Base-by-base conservation (phyloP, 2,888 invertebrate species). In the Horisme vitalbata region DNA sequence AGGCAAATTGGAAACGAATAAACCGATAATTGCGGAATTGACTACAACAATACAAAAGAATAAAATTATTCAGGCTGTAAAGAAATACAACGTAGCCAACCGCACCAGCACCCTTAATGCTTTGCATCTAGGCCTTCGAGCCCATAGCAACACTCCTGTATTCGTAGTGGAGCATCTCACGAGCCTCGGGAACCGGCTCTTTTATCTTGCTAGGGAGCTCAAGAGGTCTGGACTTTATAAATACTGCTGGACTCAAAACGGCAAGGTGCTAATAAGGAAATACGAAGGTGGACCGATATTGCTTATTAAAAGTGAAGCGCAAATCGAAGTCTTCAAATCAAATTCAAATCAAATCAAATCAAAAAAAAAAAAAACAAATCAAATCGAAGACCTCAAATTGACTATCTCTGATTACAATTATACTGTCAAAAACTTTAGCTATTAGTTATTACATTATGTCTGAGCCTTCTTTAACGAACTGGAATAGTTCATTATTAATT, bases 1-100 rank as follows among this genome's bases (percentile, higher is more conserved):
- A 15, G 39, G 39, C 0, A 39, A 39, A 11, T 4, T 10, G 1
- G 39, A 31, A 1, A 9, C 39, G 0, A 39, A 39, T 8, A 39
- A 39, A 14, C 39, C 39, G 1, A 39, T 31, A 5, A 24, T 39
- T 4, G 39, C 31, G 6, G 39, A 39, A 9, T 8, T 39, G 1
- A 31, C 39, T 1, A 20, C 39, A 5, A 39, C 23, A 3, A 0
- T 24, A 4, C 31, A 24, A 8, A 39, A 31, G 10, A 31, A 39
- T 8, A 14, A 8, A 1, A 14, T 39, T 1, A 23, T 39, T 4
- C 21, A 24, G 15, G 31, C 39, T 15, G 31, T 24, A 7, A 39
- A 31, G 20, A 31, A 9, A 7, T 39, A 14, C 10, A 39, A 39
- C n/a, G n/a, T 11, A 4, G 7, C 13, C 0, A 30, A 38, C 6